Evolutionary conservation across 1,140 invertebrate species (phyloP).

Genomic region (Hyles euphorbiae): DNA sequence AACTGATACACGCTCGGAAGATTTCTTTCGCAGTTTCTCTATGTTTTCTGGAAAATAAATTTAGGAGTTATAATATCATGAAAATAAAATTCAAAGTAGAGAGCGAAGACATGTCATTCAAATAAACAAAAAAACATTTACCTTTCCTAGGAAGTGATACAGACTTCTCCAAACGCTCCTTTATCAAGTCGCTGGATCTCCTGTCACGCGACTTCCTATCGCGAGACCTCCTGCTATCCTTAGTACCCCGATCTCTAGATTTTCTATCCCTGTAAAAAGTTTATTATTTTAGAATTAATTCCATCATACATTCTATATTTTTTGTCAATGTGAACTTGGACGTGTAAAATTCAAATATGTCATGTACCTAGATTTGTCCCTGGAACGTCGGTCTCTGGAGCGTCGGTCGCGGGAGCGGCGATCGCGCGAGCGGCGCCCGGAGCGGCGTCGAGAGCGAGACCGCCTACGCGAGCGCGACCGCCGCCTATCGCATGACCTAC

Average conservation of each 20-base stretch:
- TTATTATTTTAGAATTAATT: neutral
- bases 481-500: constrained; percentile 60
- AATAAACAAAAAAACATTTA: constrained; percentile 11
- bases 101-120: no score
- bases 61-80: no score
- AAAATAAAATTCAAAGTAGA: neutral
- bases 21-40: constrained; percentile 52
- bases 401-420: constrained; percentile 51
- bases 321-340: neutral
- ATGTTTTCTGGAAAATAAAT: constrained; percentile 46
- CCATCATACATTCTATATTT: no score
- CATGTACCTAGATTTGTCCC: constrained; percentile 50
- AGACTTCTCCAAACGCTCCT: constrained; percentile 66
- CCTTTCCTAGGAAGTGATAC: constrained; percentile 67
- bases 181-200: constrained; percentile 63
- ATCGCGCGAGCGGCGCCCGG: constrained; percentile 49
- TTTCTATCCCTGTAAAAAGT: constrained; percentile 44
- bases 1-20: constrained; percentile 41
- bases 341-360: neutral
- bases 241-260: constrained; percentile 47
- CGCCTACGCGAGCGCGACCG: constrained; percentile 58
- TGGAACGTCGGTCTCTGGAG: constrained; percentile 47
- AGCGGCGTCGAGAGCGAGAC: constrained; percentile 54
- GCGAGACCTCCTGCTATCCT: constrained; percentile 50
- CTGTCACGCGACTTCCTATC: constrained; percentile 64